A percentile compares a stretch with the other conserved stretches of the same genome.
Conservation (phyloP, 2,888 invertebrate genomes). For the Bombylius discolor region DNA sequence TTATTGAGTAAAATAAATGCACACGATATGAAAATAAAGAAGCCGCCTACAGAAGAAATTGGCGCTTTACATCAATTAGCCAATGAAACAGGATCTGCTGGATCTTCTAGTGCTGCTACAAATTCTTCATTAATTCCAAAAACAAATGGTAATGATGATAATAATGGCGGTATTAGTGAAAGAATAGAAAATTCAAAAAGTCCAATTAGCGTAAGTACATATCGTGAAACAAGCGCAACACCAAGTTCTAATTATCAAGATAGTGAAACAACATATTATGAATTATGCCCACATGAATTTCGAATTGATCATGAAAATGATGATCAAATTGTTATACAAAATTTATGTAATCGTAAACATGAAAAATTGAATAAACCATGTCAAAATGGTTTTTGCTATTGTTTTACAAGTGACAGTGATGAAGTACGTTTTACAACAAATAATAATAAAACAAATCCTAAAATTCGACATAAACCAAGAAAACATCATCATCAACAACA, state of each 20-base stretch:
- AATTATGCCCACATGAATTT: neutral
- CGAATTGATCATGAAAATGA: neutral
- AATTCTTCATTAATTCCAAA: neutral
- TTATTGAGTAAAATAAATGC: too few species aligned
- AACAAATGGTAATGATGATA: neutral
- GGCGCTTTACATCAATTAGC: neutral
- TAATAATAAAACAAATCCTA: conserved; percentile 7
- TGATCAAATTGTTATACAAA: conserved; percentile 7
- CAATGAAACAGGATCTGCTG: too few species aligned
- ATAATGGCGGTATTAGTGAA: neutral
- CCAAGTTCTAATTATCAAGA: neutral
- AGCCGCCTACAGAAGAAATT: neutral
- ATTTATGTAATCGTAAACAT: conserved; percentile 13
- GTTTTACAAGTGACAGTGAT: conserved; percentile 35
- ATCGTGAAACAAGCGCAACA: neutral
- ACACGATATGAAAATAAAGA: neutral
- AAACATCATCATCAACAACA: neutral
- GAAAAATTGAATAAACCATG: conserved; percentile 26
- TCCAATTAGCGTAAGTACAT: neutral
- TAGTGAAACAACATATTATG: neutral
- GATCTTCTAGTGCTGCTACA: too few species aligned
- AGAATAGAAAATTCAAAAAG: neutral
- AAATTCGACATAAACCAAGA: conserved; percentile 1
- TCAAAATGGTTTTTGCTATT: conserved; percentile 33
- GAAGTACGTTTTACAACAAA: conserved; percentile 17